Evolutionary conservation across 1,140 invertebrate species (phyloP).

Genomic region (Bombus vancouverensis): DNA sequence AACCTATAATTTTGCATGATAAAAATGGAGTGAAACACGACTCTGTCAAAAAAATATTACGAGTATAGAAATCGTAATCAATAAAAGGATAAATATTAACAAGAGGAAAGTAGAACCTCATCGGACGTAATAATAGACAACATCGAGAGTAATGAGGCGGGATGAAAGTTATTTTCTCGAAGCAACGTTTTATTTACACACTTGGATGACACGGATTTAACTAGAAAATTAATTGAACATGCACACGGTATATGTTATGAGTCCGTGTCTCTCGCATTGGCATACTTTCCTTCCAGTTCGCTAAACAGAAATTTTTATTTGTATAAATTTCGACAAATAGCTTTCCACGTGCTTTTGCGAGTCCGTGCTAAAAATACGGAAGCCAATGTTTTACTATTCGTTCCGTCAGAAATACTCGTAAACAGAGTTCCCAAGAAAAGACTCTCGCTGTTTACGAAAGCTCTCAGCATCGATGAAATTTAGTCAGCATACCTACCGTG

Average conservation of each 20-base stretch:
- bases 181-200: background rate
- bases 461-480: background rate
- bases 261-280: conserved; percentile 13
- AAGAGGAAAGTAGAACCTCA: background rate
- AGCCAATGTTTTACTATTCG: conserved; percentile 1
- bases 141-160: background rate
- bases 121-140: background rate
- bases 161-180: conserved; percentile 12
- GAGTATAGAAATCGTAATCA: background rate
- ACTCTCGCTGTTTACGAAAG: background rate
- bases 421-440: background rate
- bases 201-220: background rate
- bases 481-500: background rate
- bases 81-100: background rate
- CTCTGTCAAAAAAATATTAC: background rate
- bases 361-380: background rate
- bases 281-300: conserved; percentile 17
- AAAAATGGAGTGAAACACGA: background rate
- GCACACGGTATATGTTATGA: background rate
- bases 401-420: background rate
- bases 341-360: conserved; percentile 20
- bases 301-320: conserved; percentile 34
- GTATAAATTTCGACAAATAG: conserved; percentile 22
- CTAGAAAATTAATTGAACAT: conserved; percentile 30
- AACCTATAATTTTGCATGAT: background rate